Evolutionary conservation across 2,888 invertebrate genomes (phyloP).

Genomic region (Diadegma fenestrale): DNA sequence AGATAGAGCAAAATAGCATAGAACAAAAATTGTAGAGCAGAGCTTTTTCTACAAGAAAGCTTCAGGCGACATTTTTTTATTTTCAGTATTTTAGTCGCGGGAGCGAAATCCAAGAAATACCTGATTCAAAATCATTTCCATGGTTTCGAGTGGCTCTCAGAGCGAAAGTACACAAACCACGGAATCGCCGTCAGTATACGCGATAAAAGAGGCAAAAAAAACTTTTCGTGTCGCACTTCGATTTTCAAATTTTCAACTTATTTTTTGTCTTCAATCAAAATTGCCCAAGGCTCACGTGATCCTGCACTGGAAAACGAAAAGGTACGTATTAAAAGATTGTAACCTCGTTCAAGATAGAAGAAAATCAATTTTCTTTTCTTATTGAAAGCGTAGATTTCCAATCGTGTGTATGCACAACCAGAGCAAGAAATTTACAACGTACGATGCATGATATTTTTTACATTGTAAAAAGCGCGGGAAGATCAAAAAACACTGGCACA

Average conservation of each 20-base stretch:
- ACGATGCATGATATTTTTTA: not conserved
- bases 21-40: not conserved
- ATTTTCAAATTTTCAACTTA: too few species aligned
- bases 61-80: not conserved
- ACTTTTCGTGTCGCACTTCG: too few species aligned
- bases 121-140: not conserved
- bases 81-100: not conserved
- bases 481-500: conserved; percentile 33
- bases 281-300: too few species aligned
- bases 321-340: not conserved
- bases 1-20: not conserved
- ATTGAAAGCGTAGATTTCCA: not conserved
- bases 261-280: too few species aligned
- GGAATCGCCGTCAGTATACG: not conserved
- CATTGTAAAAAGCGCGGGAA: conserved; percentile 9
- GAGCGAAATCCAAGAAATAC: not conserved
- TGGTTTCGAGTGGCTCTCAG: not conserved
- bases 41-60: not conserved
- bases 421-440: not conserved
- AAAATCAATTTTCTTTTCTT: not conserved
- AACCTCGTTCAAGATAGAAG: not conserved
- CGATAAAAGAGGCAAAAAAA: too few species aligned
- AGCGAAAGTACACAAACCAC: not conserved
- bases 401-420: not conserved
- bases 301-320: too few species aligned